These are phyloP conservation scores for Cynopterus sphinx DNA, from an alignment of 2,797 vertebrate genomes.

Conservation along the genomic window DNA sequence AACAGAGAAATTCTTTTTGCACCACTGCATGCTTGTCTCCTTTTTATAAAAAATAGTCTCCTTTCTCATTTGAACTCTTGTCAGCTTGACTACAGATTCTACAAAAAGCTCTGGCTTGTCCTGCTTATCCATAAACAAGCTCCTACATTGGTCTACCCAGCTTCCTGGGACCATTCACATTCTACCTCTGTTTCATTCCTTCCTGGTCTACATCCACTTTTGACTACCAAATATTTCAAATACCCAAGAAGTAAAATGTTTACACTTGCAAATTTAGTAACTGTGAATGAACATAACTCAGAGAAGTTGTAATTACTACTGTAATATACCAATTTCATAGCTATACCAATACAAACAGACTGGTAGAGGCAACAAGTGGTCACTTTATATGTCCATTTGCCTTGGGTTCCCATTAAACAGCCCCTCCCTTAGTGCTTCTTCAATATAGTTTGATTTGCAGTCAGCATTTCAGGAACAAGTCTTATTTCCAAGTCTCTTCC, in stretches of 20 bases:
- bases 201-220: neutral
- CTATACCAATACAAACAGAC: neutral
- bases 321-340: neutral
- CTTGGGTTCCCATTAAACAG: neutral
- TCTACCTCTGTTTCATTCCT: neutral
- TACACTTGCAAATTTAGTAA: slow-evolving; percentile 29
- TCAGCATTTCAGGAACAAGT: neutral
- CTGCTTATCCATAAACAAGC: neutral
- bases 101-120: neutral
- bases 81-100: neutral
- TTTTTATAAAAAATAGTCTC: neutral
- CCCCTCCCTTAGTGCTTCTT: neutral
- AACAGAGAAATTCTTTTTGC: neutral
- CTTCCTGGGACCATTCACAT: neutral
- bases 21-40: neutral
- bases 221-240: slow-evolving; percentile 18
- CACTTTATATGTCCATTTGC: neutral
- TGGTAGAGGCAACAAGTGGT: neutral
- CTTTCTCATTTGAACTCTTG: neutral
- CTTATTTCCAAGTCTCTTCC: neutral
- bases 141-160: neutral
- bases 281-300: neutral
- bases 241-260: neutral
- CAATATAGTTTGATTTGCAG: neutral
- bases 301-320: neutral